A percentile compares a stretch with the other conserved stretches of the same genome.
phyloP scores from a whole-genome alignment of 2,797 vertebrate species.

The Sebastes iracundus region DNA sequence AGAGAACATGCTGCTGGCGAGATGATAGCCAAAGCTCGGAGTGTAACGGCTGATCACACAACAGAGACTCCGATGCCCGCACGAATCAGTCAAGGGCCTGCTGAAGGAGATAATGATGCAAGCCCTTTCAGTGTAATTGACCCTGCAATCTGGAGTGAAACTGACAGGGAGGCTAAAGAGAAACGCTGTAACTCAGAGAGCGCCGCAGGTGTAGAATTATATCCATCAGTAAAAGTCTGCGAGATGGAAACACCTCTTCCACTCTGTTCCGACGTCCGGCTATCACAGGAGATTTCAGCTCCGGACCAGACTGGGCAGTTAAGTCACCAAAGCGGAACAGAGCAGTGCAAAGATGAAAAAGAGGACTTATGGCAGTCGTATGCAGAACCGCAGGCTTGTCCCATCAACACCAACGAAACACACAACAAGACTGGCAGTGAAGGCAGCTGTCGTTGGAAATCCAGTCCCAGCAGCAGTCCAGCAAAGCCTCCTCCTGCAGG shows the following conservation, averaged over 20 bases:
- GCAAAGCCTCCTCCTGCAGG: constrained; percentile 35
- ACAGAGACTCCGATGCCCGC: constrained; percentile 50
- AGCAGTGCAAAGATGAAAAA: constrained; percentile 32
- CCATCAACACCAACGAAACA: neutral
- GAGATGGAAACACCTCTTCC: constrained; percentile 21
- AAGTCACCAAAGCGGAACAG: constrained; percentile 16
- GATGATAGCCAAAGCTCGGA: constrained; percentile 46
- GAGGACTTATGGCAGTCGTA: constrained; percentile 21
- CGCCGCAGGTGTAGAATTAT: constrained; percentile 50
- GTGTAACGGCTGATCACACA: constrained; percentile 55
- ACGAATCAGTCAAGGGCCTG: constrained; percentile 57
- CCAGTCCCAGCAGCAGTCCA: constrained; percentile 30
- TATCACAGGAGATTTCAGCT: constrained; percentile 17
- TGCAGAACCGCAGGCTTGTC: constrained; percentile 27
- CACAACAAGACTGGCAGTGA: constrained; percentile 9
- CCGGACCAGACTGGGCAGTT: neutral
- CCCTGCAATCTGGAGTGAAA: constrained; percentile 66
- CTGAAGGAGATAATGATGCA: constrained; percentile 71
- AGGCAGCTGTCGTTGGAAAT: constrained; percentile 47
- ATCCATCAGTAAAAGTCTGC: constrained; percentile 36
- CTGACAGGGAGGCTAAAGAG: constrained; percentile 46
- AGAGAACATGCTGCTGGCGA: constrained; percentile 34
- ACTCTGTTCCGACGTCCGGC: constrained; percentile 1
- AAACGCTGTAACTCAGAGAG: constrained; percentile 34
- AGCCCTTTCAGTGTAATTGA: constrained; percentile 68